Conservation (phyloP, 2,888 invertebrate genomes). For the Harmothoe impar region DNA sequence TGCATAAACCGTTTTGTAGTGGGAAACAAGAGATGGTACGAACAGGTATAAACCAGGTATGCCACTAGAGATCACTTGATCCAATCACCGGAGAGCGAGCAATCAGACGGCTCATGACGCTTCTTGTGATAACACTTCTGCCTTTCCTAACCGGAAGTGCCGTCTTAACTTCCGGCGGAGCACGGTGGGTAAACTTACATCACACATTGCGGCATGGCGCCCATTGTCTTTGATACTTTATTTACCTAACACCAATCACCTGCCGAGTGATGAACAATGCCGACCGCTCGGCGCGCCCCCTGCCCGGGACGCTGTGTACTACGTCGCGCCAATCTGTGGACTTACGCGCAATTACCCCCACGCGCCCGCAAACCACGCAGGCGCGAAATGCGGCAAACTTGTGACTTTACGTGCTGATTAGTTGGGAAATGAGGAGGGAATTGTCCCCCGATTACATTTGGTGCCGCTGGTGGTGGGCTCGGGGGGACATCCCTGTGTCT, state of each 20-base stretch:
- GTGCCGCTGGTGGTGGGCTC: neutral
- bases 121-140: too few species aligned
- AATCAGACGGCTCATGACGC: too few species aligned
- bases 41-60: too few species aligned
- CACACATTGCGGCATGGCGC: neutral
- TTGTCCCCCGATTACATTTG: slow-evolving; percentile 53
- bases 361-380: neutral
- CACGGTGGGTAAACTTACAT: too few species aligned
- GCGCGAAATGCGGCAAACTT: slow-evolving; percentile 43
- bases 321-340: neutral
- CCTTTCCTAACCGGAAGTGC: too few species aligned
- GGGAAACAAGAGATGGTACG: too few species aligned
- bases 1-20: too few species aligned
- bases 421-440: slow-evolving; percentile 43
- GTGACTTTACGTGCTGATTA: slow-evolving; percentile 37
- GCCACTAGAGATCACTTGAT: too few species aligned
- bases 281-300: neutral
- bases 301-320: neutral
- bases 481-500: neutral
- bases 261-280: slow-evolving; percentile 19
- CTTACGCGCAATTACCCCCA: slow-evolving; percentile 34
- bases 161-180: too few species aligned
- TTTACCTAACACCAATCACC: slow-evolving; percentile 41
- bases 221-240: slow-evolving; percentile 33
- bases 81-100: too few species aligned